Evolutionary conservation across 2,888 invertebrate species (phyloP).

Genomic region (Sarcophaga variegata): DNA sequence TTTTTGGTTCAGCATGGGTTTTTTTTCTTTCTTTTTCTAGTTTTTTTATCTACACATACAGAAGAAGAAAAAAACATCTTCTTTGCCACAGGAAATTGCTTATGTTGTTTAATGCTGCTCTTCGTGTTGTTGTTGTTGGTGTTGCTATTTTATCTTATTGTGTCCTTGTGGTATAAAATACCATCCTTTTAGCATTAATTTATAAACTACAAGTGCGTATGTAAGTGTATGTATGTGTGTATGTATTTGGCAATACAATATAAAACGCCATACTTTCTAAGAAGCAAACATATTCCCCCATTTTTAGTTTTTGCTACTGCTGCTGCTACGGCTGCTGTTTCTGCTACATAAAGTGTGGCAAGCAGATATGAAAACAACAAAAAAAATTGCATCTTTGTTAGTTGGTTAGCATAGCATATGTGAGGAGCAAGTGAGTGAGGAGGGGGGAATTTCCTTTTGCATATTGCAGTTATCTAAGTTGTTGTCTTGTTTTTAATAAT

Average conservation of each 20-base stretch:
- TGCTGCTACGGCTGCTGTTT: no score
- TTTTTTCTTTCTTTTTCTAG: neutral
- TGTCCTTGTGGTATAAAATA: conserved; percentile 57
- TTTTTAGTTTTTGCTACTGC: neutral
- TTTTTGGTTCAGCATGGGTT: conserved; percentile 5
- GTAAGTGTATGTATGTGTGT: neutral
- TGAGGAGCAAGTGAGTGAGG: no score
- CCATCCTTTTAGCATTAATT: conserved; percentile 14
- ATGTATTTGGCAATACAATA: conserved; percentile 22
- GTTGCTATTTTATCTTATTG: conserved; percentile 46
- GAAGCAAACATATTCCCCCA: neutral
- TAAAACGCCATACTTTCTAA: neutral
- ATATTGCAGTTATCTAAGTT: conserved; percentile 8
- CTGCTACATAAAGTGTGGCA: conserved; percentile 2
- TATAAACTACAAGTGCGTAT: neutral
- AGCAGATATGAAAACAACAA: conserved; percentile 8
- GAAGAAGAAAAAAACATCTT: conserved; percentile 8
- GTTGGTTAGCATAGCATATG: neutral
- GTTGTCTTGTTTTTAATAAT: conserved; percentile 58
- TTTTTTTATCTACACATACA: neutral
- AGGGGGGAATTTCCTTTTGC: no score
- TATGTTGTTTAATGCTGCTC: conserved; percentile 31
- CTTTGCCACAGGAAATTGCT: conserved; percentile 65
- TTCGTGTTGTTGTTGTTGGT: conserved; percentile 23
- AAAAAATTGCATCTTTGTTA: conserved; percentile 24